Evolutionary conservation across 1,140 invertebrate genomes (phyloP), one percentile per base, ranked within the genome.

Genomic region (Hyphantria cunea): DNA sequence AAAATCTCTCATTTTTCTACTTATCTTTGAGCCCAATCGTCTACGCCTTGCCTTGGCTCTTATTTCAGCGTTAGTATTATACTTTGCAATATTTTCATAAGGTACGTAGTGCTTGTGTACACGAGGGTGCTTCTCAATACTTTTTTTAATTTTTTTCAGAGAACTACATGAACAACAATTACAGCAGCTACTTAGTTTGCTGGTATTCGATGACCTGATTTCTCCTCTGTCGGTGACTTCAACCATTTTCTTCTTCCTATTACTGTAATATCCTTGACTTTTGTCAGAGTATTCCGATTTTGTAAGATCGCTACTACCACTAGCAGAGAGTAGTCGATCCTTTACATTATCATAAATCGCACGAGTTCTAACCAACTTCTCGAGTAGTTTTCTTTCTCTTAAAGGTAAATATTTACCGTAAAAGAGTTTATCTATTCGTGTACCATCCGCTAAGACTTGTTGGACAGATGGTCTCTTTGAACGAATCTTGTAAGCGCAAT

Each of bases 381-480:
- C 42, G 3, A 68, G 31, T n/a, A 68, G 45, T 17, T 64, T 68
- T 13, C 12, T 60, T 33, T 68, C 66, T 12, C 64, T n/a, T 11
- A 55, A 45, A 11, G 64, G 56, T 34, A 66, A 50, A 34, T 42
- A 54, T 51, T 66, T 66, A 25, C 58, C 64, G 7, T 48, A 55
- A 34, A 34, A 54, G 15, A 60, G 45, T 48, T 39, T 54, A 14
- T 50, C 64, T 31, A 65, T 53, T 34, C 14, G 13, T 6, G 50
- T 17, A 1, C 53, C 53, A 3, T 33, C 41, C 11, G 33, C 8
- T 39, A 59, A 10, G 6, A 65, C 11, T 48, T 52, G 31, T 33
- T 58, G 48, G 0, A 65, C 3, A 25, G 42, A 53, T 4, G 48
- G 15, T 31, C 15, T 7, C 12, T 58, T 42, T n/a, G 54, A 58